Conservation (phyloP, 2,113 vertebrate species). For the Erythrocercus mccallii region DNA sequence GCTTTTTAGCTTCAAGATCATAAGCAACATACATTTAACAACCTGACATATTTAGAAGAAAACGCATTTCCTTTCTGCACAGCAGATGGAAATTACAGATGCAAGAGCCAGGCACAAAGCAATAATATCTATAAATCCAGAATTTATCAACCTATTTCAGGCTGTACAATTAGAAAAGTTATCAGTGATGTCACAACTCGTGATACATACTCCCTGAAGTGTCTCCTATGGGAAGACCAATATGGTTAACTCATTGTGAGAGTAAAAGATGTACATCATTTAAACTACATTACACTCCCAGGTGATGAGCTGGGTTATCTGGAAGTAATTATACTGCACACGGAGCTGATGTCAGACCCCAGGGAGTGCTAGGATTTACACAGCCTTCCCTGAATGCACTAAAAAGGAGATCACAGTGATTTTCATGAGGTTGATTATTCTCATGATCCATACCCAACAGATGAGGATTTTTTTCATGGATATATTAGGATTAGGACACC, state of each 20-base stretch:
- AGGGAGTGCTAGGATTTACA: not conserved
- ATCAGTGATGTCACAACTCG: not conserved
- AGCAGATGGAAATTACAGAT: conserved; percentile 43
- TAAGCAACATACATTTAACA: conserved; percentile 19
- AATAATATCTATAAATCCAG: conserved; percentile 12
- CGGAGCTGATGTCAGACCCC: not conserved
- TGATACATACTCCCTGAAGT: not conserved
- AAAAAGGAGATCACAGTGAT: not conserved
- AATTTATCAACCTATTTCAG: conserved; percentile 26
- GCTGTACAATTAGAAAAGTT: conserved; percentile 39
- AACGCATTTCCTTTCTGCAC: conserved; percentile 57
- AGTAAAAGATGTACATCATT: not conserved
- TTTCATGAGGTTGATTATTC: not conserved
- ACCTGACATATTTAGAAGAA: conserved; percentile 4
- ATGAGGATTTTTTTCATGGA: not conserved
- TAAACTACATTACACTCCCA: not conserved
- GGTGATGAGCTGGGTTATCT: not conserved
- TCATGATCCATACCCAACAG: not conserved
- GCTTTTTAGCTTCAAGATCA: conserved; percentile 12
- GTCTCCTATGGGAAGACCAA: not conserved
- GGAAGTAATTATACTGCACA: not conserved
- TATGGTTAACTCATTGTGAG: not conserved
- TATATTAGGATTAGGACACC: not conserved
- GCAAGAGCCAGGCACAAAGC: conserved; percentile 9
- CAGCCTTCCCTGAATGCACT: not conserved